Base-by-base conservation (phyloP, 2,888 invertebrate species). In the Reticulitermes lucifugus region DNA sequence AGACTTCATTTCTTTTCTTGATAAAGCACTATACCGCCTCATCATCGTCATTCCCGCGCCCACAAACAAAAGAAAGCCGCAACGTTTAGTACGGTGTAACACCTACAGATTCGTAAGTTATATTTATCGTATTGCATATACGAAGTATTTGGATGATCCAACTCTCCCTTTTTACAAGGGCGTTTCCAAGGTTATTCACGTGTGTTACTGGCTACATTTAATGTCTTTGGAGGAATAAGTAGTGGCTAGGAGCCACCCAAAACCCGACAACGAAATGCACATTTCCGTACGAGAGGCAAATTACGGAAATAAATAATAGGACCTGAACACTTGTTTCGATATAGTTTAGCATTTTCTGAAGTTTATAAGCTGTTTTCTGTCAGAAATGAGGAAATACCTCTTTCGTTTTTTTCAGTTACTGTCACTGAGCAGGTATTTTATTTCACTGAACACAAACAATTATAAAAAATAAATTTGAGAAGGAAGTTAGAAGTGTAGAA, bases 151-250 rank as follows among this genome's bases (percentile, higher is more conserved):
- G 12, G 75, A 71, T 25, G 7, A 71, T 4, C 25, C 6, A 60
- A 35, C n/a, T 71, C 71, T 5, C 29, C 35, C 0, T 71, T 29
- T 12, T 81, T 81, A 41, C 46, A 81, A 81, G 65, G 65, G 81
- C 81, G 81, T 81, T 65, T 22, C 65, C 81, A 81, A 81, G 81
- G 60, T 81, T 81, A 65, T 41, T n/a, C 46, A 46, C 46, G 46
- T 46, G 10, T 60, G 51, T 75, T 43, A 75, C 41, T 29, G 46
- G 65, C 65, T 35, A 65, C 59, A 60, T 81, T 65, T 81, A 41
- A 43, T 65, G 60, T 43, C 0, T 41, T 29, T 29, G 1, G 29
- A 79, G 25, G 35, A n/a, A 41, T 65, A 65, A 43, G 21, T 43
- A 22, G 6, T 35, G 25, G 35, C 75, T 43, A 35, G 43, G 4